These are phyloP conservation scores for Eueremaeus valkanovi DNA, from an alignment of 2,888 invertebrate genomes.

Conservation along the genomic window DNA sequence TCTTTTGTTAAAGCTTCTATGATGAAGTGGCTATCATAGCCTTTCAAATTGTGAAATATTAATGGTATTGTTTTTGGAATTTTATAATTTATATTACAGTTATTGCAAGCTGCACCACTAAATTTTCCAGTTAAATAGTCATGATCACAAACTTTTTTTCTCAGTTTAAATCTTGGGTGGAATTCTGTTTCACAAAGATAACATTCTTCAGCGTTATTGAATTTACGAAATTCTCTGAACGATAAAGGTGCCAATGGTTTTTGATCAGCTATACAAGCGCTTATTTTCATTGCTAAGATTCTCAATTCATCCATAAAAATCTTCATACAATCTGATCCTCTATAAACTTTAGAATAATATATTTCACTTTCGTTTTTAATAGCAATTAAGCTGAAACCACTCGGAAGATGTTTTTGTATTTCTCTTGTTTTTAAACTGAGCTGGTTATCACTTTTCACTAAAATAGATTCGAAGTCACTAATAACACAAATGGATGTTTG, in stretches of 20 bases:
- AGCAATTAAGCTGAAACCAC: not conserved
- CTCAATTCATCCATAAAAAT: not conserved
- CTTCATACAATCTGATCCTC: not conserved
- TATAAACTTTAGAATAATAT: not conserved
- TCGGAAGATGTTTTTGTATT: not conserved
- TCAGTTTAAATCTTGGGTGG: not conserved
- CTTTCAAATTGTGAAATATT: constrained; percentile 16
- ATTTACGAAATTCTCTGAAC: not conserved
- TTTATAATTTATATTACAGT: constrained; percentile 1
- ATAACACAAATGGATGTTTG: not conserved
- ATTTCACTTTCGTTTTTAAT: not conserved
- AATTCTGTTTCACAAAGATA: not conserved
- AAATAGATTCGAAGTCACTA: not conserved
- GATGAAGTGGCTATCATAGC: constrained; percentile 26
- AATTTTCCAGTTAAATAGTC: not conserved
- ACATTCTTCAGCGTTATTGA: not conserved
- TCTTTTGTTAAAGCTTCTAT: not conserved
- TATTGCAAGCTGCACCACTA: not conserved
- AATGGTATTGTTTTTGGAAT: not conserved
- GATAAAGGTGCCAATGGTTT: not conserved
- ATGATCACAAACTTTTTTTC: not conserved
- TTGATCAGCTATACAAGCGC: not conserved
- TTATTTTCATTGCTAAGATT: not conserved
- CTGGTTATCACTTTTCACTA: not conserved
- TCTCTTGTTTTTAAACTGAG: not conserved